These are phyloP conservation scores for Colistium nudipinnis DNA, from an alignment of 2,113 vertebrate species.

Conservation along the genomic window DNA sequence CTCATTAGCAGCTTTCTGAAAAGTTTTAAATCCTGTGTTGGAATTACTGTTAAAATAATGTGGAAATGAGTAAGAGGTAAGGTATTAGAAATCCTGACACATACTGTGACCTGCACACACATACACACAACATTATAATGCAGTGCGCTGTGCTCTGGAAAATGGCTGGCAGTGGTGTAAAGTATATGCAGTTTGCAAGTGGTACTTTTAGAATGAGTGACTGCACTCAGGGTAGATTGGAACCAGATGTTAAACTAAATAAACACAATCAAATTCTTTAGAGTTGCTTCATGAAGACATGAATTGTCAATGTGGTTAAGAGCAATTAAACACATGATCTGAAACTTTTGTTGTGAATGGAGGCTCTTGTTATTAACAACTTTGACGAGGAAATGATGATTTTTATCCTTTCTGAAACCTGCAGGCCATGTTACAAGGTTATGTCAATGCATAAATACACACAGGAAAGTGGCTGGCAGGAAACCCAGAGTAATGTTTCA, in stretches of 20 bases:
- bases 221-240: background rate
- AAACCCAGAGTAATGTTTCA: constrained; percentile 63
- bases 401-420: background rate
- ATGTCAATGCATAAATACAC: background rate
- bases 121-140: background rate
- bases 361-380: background rate
- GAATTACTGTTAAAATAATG: too few species aligned
- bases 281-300: background rate
- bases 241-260: background rate
- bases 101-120: too few species aligned
- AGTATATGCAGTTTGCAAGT: background rate
- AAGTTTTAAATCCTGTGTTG: too few species aligned
- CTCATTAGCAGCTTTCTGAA: too few species aligned
- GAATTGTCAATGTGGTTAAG: background rate
- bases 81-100: too few species aligned
- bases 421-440: background rate
- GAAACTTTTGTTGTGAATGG: background rate
- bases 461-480: constrained; percentile 67
- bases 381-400: background rate
- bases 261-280: background rate
- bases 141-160: background rate
- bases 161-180: background rate
- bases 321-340: background rate
- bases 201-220: background rate
- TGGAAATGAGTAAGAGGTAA: too few species aligned